Percentiles rank a stretch among this genome's conserved stretches.
Evolutionary conservation across 35 echinoderm and acorn worm species (phyloP).

Genomic region (Ophioderma brevispina): DNA sequence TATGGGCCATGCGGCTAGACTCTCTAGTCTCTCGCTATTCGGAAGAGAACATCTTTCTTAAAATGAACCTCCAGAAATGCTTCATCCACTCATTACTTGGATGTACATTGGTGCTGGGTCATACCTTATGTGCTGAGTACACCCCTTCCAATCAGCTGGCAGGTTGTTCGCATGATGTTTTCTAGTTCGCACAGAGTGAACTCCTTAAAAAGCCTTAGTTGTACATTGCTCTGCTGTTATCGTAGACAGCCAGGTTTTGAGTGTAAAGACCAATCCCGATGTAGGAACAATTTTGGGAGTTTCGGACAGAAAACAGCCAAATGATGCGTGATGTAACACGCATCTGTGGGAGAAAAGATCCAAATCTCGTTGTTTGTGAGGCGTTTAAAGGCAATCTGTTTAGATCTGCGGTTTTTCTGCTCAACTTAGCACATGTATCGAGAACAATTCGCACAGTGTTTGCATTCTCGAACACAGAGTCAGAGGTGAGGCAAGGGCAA

Average conservation of each 20-base stretch:
- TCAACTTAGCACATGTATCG: neutral
- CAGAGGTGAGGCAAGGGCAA: neutral
- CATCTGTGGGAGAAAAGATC: neutral
- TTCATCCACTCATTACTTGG: neutral
- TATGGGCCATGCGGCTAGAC: neutral
- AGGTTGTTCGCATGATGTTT: neutral
- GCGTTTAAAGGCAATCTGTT: constrained; percentile 10
- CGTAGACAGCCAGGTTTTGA: neutral
- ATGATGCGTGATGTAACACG: neutral
- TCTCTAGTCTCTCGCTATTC: neutral
- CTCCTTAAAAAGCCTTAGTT: constrained; percentile 17
- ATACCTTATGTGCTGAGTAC: constrained; percentile 7
- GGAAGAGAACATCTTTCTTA: neutral
- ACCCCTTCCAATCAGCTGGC: neutral
- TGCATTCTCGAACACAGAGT: neutral
- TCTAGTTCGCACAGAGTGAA: neutral
- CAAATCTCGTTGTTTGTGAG: neutral
- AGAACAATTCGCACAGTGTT: neutral
- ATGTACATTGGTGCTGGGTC: neutral
- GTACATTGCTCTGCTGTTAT: neutral
- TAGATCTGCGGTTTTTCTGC: neutral
- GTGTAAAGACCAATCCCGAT: neutral
- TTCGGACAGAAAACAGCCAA: neutral
- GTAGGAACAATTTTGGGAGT: neutral
- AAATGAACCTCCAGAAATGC: constrained; percentile 16